A percentile compares a stretch with the other conserved stretches of the same genome.
These are phyloP conservation scores for Hybognathus amarus DNA, from an alignment of 2,797 vertebrate species.

Conservation along the genomic window DNA sequence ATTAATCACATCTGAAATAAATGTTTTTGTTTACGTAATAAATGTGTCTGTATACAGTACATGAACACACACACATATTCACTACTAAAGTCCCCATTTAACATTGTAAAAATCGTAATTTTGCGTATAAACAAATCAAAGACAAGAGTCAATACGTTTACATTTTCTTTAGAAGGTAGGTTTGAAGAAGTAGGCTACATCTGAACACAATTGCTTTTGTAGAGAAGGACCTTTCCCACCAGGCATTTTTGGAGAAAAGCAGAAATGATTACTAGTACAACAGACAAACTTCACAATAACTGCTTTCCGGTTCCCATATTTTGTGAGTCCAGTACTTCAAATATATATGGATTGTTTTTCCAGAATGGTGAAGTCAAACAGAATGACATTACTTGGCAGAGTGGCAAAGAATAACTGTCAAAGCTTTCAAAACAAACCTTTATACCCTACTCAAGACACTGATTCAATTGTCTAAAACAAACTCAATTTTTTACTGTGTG, in stretches of 20 bases:
- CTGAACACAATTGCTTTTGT: background rate
- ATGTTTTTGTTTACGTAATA: too few relatives aligned
- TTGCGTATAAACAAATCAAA: background rate
- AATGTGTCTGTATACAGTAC: too few relatives aligned
- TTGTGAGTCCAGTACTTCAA: background rate
- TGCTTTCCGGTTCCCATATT: background rate
- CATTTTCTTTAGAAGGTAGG: background rate
- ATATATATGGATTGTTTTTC: background rate
- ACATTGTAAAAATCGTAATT: background rate
- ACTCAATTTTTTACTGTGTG: background rate
- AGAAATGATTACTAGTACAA: background rate
- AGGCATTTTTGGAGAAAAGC: background rate
- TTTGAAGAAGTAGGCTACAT: background rate
- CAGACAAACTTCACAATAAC: background rate
- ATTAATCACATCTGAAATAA: too few relatives aligned
- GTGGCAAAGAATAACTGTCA: background rate
- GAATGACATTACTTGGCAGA: conserved; percentile 4
- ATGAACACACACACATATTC: background rate
- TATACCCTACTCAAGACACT: background rate
- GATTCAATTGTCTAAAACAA: background rate
- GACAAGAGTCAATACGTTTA: background rate
- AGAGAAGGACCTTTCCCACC: background rate
- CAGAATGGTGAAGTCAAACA: background rate
- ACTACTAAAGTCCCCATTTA: too few relatives aligned
- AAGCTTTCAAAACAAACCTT: background rate